Evolutionary conservation across 2,888 invertebrate species (phyloP), one percentile per base, ranked within the genome.

Genomic region (Diplazon laetatorius): DNA sequence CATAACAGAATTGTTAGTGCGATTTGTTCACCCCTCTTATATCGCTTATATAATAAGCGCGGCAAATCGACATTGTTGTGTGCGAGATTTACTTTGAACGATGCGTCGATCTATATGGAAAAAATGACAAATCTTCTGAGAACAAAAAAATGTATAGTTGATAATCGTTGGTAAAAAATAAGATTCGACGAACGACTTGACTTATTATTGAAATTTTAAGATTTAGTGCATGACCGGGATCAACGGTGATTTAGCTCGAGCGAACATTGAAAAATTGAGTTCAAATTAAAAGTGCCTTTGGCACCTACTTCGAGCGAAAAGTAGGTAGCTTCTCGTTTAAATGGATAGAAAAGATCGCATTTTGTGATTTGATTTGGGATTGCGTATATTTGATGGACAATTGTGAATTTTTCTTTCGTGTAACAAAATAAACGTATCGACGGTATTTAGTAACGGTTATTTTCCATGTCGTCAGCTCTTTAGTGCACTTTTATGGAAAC

Each of bases 371-470:
- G 55, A 68, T 77, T 55, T 55, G 37, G 14, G 48, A 60, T 52
- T 44, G 37, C 46, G 22, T 71, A 35, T 71, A 57, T 39, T 66
- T 37, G 1, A 62, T 22, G 37, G 25, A 46, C 25, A 62, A 18
- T 77, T 77, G 77, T 72, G 48, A 77, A 30, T 30, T 30, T 62
- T 76, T 46, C 42, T 50, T 55, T 35, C 62, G 42, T 46, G 35
- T 42, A 77, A 73, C 69, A 73, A 77, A 77, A 69, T 50, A 1
- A 69, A 63, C 25, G 30, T 69, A 48, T 16, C 20, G 57, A 57
- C 14, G 20, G 66, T 30, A 44, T 20, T 30, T 30, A n/a, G 0
- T 48, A 20, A 2, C 20, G 16, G 8, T 35, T 63, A 25, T 16
- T 35, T 18, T 30, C 10, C 2, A 39, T 35, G 5, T 22, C 14